A percentile compares a stretch with the other conserved stretches of the same genome.
Conservation (phyloP, 2,113 vertebrate genomes). For the Chunga burmeisteri region DNA sequence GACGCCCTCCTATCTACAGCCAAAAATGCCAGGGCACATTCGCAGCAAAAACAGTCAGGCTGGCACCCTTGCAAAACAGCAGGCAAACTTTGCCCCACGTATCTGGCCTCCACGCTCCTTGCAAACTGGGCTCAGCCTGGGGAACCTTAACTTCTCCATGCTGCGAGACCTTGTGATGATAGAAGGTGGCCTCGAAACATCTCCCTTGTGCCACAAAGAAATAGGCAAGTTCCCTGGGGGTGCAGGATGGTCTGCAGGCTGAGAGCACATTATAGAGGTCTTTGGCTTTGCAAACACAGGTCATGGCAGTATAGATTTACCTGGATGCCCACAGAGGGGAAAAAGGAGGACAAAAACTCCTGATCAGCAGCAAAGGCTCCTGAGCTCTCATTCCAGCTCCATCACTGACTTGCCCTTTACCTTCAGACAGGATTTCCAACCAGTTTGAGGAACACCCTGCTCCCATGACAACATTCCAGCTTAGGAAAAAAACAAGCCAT, state of each 20-base stretch:
- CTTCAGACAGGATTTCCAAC: neutral
- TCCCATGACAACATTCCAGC: neutral
- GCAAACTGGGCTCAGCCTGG: neutral
- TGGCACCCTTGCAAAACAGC: neutral
- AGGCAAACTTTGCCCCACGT: neutral
- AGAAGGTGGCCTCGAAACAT: neutral
- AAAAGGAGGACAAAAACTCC: neutral
- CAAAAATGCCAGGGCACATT: neutral
- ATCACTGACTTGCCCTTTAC: neutral
- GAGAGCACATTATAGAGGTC: neutral
- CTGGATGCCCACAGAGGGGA: neutral
- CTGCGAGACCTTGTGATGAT: neutral
- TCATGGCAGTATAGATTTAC: neutral
- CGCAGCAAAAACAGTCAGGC: neutral
- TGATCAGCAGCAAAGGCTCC: neutral
- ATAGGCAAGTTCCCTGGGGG: neutral
- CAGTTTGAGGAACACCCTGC: neutral
- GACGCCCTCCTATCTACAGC: rapidly evolving
- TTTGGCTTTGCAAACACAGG: neutral
- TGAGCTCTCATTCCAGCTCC: neutral
- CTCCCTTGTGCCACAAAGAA: neutral
- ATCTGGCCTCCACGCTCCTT: neutral
- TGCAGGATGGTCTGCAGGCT: neutral
- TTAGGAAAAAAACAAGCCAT: neutral
- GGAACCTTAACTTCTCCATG: neutral